Evolutionary conservation across 2,113 vertebrate genomes (phyloP), one percentile per base, ranked within the genome.

Genomic region (Pseudorasbora parva): DNA sequence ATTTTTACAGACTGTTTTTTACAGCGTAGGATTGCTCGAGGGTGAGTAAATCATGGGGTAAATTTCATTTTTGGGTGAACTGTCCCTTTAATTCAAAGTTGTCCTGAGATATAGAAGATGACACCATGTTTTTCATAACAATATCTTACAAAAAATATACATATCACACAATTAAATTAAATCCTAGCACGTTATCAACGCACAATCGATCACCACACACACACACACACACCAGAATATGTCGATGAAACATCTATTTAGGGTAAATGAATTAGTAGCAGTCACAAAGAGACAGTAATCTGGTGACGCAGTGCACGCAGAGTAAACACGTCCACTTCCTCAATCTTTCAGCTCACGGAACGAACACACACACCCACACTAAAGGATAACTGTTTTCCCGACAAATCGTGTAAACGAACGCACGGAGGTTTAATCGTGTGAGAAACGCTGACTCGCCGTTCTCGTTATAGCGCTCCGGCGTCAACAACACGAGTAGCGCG

Each of bases 241-340:
- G n/a, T 41, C 33, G 4, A 69, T 9, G 0, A 68, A 11, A 68
- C 17, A 2, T 41, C 5, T 21, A 41, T 41, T 41, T 8, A 41
- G 30, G 17, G 41, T 5, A 21, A n/a, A 54, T 10, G 10, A 54
- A 76, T 56, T 37, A 33, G 17, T 17, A 19, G 25, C 6, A 7
- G 73, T 37, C 14, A 37, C 45, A 82, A 69, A 60, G 51, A 23
- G 17, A 66, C 30, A 23, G 62, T 23, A 47, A 68, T 89, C 54
- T 91, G 89, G 88, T 93, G 93, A 93, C 93, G 93, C 33, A 33
- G 33, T 33, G 33, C 33, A 33, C 33, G 33, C 86, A 85, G 80
- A 89, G 82, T 84, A 90, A 88, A 92, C 92, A 93, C 78, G 82
- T 87, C 86, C 81, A 8, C 78, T 84, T 21, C 64, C 86, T 87